These are phyloP conservation scores for Pungitius pungitius DNA, from an alignment of 2,113 vertebrate genomes.

Conservation along the genomic window DNA sequence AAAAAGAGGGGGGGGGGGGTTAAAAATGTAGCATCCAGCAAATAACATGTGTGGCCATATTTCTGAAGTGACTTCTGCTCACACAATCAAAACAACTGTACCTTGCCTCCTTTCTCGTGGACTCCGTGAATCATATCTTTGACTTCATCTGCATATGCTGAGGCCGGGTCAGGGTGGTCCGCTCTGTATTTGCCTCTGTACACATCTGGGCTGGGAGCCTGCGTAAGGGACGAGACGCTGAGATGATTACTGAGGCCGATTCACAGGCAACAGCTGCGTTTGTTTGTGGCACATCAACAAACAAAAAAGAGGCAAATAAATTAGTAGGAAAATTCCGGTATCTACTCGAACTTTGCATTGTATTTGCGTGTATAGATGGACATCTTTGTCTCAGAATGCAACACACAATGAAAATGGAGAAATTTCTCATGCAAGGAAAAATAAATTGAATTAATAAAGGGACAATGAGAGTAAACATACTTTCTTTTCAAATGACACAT, in stretches of 20 bases:
- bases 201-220: conserved; percentile 93
- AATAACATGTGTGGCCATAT: neutral
- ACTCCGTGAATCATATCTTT: conserved; percentile 85
- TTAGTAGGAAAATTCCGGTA: neutral
- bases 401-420: neutral
- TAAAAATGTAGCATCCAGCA: neutral
- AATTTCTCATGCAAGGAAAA: neutral
- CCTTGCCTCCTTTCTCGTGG: conserved; percentile 86
- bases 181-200: conserved; percentile 95
- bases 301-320: neutral
- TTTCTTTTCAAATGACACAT: neutral
- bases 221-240: neutral
- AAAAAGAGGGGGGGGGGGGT: neutral
- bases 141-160: conserved; percentile 92
- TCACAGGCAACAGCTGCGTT: neutral
- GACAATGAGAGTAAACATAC: neutral
- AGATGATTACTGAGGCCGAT: neutral
- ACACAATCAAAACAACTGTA: conserved; percentile 48
- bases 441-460: neutral
- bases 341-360: neutral
- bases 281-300: neutral
- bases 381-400: neutral
- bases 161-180: conserved; percentile 86
- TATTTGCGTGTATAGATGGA: neutral
- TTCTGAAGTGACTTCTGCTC: neutral